A percentile compares a stretch with the other conserved stretches of the same genome.
These are phyloP conservation scores for Hypena proboscidalis DNA, from an alignment of 2,888 invertebrate species.

Conservation along the genomic window DNA sequence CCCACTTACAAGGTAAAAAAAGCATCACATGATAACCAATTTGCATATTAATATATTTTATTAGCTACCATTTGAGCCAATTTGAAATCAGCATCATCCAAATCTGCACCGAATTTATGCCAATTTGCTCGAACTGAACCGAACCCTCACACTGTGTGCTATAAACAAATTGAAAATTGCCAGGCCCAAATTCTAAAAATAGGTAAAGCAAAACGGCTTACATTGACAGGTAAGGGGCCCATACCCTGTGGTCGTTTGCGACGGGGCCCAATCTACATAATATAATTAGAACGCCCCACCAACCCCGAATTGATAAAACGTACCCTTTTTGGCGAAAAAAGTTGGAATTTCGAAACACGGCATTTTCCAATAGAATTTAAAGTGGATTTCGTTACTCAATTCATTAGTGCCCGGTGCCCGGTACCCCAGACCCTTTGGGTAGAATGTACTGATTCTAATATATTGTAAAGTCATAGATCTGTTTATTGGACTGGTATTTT, in stretches of 20 bases:
- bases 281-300: conserved; percentile 41
- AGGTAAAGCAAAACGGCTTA: conserved; percentile 4
- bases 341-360: conserved; percentile 28
- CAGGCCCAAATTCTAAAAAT: neutral
- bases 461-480: conserved; percentile 6
- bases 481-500: neutral
- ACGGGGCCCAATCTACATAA: conserved; percentile 43
- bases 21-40: too few relatives aligned
- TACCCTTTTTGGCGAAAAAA: conserved; percentile 40
- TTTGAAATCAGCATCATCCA: too few relatives aligned
- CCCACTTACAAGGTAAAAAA: too few relatives aligned
- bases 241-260: conserved; percentile 10
- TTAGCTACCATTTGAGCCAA: too few relatives aligned
- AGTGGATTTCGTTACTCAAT: conserved; percentile 41
- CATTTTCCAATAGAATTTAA: conserved; percentile 46
- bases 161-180: conserved; percentile 3
- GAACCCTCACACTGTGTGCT: neutral
- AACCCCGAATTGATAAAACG: conserved; percentile 42
- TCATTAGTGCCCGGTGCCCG: conserved; percentile 38
- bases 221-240: conserved; percentile 15
- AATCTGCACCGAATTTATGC: too few relatives aligned
- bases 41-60: too few relatives aligned
- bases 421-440: conserved; percentile 14
- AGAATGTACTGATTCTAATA: conserved; percentile 8
- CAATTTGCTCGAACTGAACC: conserved; percentile 3